A percentile compares a stretch with the other conserved stretches of the same genome.
Evolutionary conservation across 2,797 vertebrate species (phyloP).

Genomic region (Erpetoichthys calabaricus): DNA sequence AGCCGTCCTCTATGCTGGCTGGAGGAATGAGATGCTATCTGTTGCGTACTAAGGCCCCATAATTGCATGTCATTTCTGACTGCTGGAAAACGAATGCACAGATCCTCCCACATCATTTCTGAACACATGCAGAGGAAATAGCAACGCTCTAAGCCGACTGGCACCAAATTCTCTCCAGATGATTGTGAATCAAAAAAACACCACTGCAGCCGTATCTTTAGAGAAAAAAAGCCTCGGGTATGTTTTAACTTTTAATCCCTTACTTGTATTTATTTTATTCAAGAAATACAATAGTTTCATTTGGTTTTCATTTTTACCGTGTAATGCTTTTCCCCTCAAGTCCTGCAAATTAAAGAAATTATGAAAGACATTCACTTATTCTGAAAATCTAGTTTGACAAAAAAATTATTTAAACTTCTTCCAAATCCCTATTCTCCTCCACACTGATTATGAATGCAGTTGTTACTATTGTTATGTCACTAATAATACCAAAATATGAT

Average conservation of each 20-base stretch:
- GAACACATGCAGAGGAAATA: constrained; percentile 49
- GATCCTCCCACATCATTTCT: constrained; percentile 37
- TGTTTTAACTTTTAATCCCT: background rate
- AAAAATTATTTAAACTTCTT: no score
- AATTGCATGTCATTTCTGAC: constrained; percentile 63
- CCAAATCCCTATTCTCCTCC: no score
- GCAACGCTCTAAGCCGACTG: constrained; percentile 35
- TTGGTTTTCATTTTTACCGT: no score
- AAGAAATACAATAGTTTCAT: no score
- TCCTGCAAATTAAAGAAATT: no score
- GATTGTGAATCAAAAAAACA: constrained; percentile 31
- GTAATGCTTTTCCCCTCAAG: no score
- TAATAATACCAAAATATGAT: no score
- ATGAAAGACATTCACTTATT: no score
- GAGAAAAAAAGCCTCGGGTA: background rate
- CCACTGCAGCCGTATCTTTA: constrained; percentile 25
- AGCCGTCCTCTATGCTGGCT: constrained; percentile 45
- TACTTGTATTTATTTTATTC: no score
- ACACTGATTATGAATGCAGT: no score
- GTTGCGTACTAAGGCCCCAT: constrained; percentile 44
- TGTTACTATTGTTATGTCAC: no score
- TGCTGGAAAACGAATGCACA: constrained; percentile 48
- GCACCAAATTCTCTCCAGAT: constrained; percentile 51
- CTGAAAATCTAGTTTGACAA: no score
- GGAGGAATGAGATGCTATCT: constrained; percentile 52